Evolutionary conservation across 2,888 invertebrate genomes (phyloP).

Genomic region (Parnassius orleans): DNA sequence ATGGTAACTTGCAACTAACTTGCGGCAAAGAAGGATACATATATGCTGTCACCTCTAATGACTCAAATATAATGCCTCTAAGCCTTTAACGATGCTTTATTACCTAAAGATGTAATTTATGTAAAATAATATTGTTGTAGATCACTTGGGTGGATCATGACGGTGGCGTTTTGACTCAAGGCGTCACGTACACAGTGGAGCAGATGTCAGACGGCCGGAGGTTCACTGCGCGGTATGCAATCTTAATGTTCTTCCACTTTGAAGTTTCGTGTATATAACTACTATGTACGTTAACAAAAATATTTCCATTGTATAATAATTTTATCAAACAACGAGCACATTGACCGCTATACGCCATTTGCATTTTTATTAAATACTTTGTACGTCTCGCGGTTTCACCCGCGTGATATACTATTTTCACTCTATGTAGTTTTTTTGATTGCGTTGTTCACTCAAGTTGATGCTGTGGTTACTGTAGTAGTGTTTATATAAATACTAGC

Average conservation of each 20-base stretch:
- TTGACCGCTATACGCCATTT: too few relatives aligned
- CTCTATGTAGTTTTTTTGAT: too few relatives aligned
- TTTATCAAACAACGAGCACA: too few relatives aligned
- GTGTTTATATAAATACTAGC: too few relatives aligned
- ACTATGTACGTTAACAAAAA: background rate
- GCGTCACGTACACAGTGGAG: constrained; percentile 88
- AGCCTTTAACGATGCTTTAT: too few relatives aligned
- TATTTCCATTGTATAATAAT: background rate
- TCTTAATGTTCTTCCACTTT: constrained; percentile 18
- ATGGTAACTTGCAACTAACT: too few relatives aligned
- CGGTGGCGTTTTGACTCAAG: constrained; percentile 89
- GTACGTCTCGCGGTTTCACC: too few relatives aligned
- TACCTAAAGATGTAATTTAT: background rate
- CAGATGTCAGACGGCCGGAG: constrained; percentile 88
- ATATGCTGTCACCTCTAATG: background rate
- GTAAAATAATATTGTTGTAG: constrained; percentile 57
- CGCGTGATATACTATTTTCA: too few relatives aligned
- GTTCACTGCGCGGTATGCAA: constrained; percentile 84
- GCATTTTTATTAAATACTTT: too few relatives aligned
- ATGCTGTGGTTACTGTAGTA: too few relatives aligned
- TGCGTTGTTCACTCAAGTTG: too few relatives aligned
- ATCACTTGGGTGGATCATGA: constrained; percentile 96
- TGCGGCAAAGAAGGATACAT: background rate
- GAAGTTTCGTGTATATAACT: constrained; percentile 4
- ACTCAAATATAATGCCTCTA: background rate